A percentile compares a stretch with the other conserved stretches of the same genome.
Conservation (phyloP, 2,113 vertebrate genomes). For the Sapayoa aenigma region DNA sequence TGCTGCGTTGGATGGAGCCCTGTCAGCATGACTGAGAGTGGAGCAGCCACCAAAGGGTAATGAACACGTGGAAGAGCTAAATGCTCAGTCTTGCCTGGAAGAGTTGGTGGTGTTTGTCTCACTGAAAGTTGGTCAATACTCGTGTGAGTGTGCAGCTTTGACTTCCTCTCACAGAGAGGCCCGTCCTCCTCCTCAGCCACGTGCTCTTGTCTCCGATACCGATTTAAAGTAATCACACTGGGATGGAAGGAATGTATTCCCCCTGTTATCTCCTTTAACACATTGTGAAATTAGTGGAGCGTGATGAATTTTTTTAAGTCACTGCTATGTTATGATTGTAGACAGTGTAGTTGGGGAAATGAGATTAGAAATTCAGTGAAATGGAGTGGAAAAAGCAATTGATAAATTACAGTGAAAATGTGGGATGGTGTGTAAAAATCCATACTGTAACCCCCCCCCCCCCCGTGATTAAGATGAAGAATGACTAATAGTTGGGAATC, state of each 20-base stretch:
- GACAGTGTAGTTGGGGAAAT: conserved; percentile 61
- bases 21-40: neutral
- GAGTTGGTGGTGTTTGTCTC: neutral
- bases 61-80: neutral
- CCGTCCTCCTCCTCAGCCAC: neutral
- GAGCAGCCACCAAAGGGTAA: neutral
- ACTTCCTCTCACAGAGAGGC: neutral
- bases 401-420: conserved; percentile 62
- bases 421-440: conserved; percentile 61
- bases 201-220: neutral
- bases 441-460: neutral
- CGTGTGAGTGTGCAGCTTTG: neutral
- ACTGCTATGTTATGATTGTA: conserved; percentile 53
- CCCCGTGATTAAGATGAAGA: conserved; percentile 32
- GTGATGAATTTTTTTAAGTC: conserved; percentile 60
- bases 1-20: neutral
- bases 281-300: conserved; percentile 67
- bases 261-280: conserved; percentile 57
- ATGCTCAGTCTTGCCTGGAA: accelerated
- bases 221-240: neutral
- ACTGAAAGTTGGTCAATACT: neutral
- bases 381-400: conserved; percentile 64
- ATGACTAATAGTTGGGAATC: conserved; percentile 15
- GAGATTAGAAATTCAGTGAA: conserved; percentile 69
- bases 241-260: conserved; percentile 50